phyloP scores from a whole-genome alignment of 1,140 invertebrate genomes.

The Potamilus streckersoni region DNA sequence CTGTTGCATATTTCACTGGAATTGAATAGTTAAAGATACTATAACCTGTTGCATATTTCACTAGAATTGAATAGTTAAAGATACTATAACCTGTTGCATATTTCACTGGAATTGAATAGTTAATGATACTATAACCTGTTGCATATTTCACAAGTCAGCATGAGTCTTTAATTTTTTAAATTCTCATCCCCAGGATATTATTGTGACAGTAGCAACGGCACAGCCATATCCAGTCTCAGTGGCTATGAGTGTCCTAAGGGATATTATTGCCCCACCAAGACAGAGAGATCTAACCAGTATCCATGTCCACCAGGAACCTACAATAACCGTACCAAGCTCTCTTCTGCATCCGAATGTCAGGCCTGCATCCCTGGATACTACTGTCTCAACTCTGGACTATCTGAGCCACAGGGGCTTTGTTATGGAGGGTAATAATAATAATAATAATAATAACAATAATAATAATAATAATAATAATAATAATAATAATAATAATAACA shows the following conservation, averaged over 20 bases:
- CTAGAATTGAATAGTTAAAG: too few relatives aligned
- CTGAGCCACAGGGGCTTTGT: slow-evolving; percentile 59
- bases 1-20: too few relatives aligned
- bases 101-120: too few relatives aligned
- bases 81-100: too few relatives aligned
- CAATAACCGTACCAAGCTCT: slow-evolving; percentile 53
- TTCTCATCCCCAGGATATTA: slow-evolving; percentile 52
- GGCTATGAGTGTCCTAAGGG: slow-evolving; percentile 54
- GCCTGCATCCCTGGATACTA: slow-evolving; percentile 55
- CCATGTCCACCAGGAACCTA: slow-evolving; percentile 59
- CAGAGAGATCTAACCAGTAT: slow-evolving; percentile 49
- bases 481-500: too few relatives aligned
- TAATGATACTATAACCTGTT: too few relatives aligned
- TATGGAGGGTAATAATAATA: slow-evolving; percentile 49
- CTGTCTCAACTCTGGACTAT: slow-evolving; percentile 54
- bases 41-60: too few relatives aligned
- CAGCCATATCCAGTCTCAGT: slow-evolving; percentile 47
- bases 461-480: too few relatives aligned
- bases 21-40: too few relatives aligned
- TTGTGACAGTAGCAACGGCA: slow-evolving; percentile 57
- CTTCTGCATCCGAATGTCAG: slow-evolving; percentile 44
- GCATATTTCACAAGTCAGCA: too few relatives aligned
- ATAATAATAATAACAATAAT: too few relatives aligned
- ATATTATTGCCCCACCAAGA: slow-evolving; percentile 56
- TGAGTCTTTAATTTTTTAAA: too few relatives aligned